phyloP scores from a whole-genome alignment of 2,797 vertebrate species.

The Coendou prehensilis region DNA sequence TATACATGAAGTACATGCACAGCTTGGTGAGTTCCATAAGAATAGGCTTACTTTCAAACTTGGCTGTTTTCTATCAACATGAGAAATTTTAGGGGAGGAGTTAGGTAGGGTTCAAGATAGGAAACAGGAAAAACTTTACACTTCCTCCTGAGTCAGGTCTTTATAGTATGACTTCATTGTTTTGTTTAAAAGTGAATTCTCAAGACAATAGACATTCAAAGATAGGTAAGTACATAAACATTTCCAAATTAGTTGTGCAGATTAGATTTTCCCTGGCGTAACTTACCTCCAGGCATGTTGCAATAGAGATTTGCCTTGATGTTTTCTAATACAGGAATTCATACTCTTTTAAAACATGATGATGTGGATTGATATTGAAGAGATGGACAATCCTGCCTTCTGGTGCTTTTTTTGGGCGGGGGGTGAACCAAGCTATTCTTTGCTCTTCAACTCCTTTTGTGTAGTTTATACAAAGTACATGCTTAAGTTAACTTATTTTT shows the following conservation, averaged over 20 bases:
- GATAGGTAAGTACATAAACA: background rate
- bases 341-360: conserved; percentile 46
- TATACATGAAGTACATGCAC: background rate
- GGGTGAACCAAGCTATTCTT: background rate
- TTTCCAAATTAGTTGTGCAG: conserved; percentile 29
- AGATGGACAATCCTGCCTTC: conserved; percentile 1
- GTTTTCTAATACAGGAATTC: conserved; percentile 46
- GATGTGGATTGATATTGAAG: conserved; percentile 3
- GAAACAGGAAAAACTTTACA: conserved; percentile 26
- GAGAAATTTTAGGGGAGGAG: background rate
- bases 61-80: conserved; percentile 45
- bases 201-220: background rate
- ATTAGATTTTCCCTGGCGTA: background rate
- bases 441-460: conserved; percentile 13
- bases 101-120: conserved; percentile 50
- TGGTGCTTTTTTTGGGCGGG: background rate
- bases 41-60: conserved; percentile 56
- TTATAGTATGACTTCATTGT: conserved; percentile 45
- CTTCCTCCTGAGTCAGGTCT: background rate
- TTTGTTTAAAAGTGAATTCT: conserved; percentile 68
- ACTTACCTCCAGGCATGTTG: background rate
- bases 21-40: background rate
- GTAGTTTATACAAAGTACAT: conserved; percentile 38
- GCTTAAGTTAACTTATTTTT: conserved; percentile 51
- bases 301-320: conserved; percentile 47